Conservation (phyloP, 2,888 invertebrate species). For the Bruchidius siliquastri region DNA sequence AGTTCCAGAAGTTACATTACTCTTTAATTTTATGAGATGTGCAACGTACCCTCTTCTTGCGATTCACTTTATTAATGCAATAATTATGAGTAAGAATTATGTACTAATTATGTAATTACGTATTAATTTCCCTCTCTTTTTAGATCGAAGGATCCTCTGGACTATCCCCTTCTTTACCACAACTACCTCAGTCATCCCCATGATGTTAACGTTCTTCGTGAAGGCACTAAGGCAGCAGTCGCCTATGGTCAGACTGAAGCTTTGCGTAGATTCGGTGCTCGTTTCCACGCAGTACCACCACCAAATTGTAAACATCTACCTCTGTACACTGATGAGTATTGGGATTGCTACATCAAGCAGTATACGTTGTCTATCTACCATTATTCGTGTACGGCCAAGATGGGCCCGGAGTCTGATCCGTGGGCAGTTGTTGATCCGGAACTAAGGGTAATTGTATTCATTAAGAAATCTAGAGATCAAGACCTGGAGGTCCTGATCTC, state of each 20-base stretch:
- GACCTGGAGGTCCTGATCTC: too few relatives aligned
- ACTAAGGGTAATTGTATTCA: conserved; percentile 55
- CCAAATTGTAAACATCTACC: conserved; percentile 81
- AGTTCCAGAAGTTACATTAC: too few relatives aligned
- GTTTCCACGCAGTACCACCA: conserved; percentile 66
- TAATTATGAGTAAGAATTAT: too few relatives aligned
- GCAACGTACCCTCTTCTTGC: too few relatives aligned
- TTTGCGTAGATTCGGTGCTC: conserved; percentile 73
- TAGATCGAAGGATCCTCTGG: conserved; percentile 57
- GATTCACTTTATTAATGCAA: too few relatives aligned
- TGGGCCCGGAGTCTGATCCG: conserved; percentile 73
- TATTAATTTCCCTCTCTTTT: not conserved
- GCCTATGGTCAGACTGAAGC: conserved; percentile 76
- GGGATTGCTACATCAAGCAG: conserved; percentile 78
- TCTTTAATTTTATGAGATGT: too few relatives aligned
- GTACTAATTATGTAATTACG: too few relatives aligned
- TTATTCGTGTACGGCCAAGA: conserved; percentile 77
- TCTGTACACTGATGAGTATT: conserved; percentile 76
- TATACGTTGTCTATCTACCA: conserved; percentile 88
- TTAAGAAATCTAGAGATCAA: not conserved
- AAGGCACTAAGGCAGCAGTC: conserved; percentile 81
- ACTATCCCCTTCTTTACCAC: conserved; percentile 84
- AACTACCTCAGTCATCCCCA: conserved; percentile 87
- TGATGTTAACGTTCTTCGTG: conserved; percentile 76
- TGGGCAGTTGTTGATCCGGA: conserved; percentile 78